A percentile compares a stretch with the other conserved stretches of the same genome.
Evolutionary conservation across 2,113 vertebrate genomes (phyloP).

Genomic region (Anarhynchus alexandrinus): DNA sequence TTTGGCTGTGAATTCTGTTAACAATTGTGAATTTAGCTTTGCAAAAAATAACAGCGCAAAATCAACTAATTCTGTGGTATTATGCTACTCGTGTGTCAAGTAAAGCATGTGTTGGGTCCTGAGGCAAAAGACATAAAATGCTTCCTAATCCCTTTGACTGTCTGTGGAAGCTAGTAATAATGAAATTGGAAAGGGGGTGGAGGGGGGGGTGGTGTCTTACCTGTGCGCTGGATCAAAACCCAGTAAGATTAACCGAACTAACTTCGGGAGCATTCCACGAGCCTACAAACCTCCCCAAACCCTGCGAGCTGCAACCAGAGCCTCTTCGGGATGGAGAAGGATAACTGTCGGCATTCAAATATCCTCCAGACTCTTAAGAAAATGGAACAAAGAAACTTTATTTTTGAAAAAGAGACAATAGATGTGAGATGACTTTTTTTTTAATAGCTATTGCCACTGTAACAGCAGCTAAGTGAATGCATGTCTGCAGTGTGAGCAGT

Average conservation of each 20-base stretch:
- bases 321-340: neutral
- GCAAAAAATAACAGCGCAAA: neutral
- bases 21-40: neutral
- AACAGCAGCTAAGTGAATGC: constrained; percentile 77
- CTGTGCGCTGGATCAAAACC: accelerated
- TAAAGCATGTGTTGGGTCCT: neutral
- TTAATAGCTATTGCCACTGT: constrained; percentile 75
- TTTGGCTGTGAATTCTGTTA: neutral
- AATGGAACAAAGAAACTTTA: constrained; percentile 75
- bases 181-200: neutral
- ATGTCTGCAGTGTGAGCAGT: constrained; percentile 83
- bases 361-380: constrained; percentile 33
- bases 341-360: neutral
- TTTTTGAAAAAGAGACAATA: constrained; percentile 56
- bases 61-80: neutral
- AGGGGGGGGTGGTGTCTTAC: neutral
- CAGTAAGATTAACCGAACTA: neutral
- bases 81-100: neutral
- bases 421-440: constrained; percentile 49
- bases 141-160: neutral
- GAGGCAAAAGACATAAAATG: neutral
- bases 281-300: neutral
- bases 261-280: neutral
- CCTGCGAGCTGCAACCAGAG: neutral
- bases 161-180: neutral